Evolutionary conservation across 1,140 invertebrate genomes (phyloP), one percentile per base, ranked within the genome.

Genomic region (Eriocheir sinensis): DNA sequence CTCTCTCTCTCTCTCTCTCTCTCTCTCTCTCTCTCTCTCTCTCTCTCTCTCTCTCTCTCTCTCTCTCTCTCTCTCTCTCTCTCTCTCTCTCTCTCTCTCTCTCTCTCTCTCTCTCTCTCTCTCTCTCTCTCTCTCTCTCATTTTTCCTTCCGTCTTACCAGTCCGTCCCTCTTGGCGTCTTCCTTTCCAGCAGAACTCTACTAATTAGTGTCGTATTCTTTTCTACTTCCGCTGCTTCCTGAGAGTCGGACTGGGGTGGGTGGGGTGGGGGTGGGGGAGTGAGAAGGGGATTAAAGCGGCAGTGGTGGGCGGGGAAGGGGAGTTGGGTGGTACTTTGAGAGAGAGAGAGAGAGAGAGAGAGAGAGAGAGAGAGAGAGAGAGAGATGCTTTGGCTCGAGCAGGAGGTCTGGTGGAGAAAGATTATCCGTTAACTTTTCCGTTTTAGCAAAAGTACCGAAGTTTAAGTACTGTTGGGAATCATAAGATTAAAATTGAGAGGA

Each of bases 51-150:
- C 53, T 72, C 53, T 72, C 53, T 72, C 53, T 72, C 53, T 72
- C 53, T 72, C 53, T 72, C 53, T 48, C 53, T 72, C 60, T 72
- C 60, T 72, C 60, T 72, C 60, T 72, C 60, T 72, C 60, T 72
- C 60, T 72, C 60, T 72, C 60, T n/a, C 48, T n/a, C 60, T 72
- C 60, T 72, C 60, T 72, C 60, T 72, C 60, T 72, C 60, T 72
- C 60, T 72, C 60, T 72, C 60, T 72, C 60, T 72, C 60, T 72
- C 27, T n/a, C 27, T n/a, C 8, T 72, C 60, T 72, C 60, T 72
- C 27, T 72, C 27, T 72, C 60, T 72, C 60, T 72, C 60, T n/a
- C 60, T 72, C 27, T 72, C 60, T 72, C 27, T 8, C 27, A n/a
- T 1, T 2, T n/a, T n/a, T n/a, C 60, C 21, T 72, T 8, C 60